These are phyloP conservation scores for Elysia crispata DNA, from an alignment of 2,888 invertebrate genomes.

Conservation along the genomic window DNA sequence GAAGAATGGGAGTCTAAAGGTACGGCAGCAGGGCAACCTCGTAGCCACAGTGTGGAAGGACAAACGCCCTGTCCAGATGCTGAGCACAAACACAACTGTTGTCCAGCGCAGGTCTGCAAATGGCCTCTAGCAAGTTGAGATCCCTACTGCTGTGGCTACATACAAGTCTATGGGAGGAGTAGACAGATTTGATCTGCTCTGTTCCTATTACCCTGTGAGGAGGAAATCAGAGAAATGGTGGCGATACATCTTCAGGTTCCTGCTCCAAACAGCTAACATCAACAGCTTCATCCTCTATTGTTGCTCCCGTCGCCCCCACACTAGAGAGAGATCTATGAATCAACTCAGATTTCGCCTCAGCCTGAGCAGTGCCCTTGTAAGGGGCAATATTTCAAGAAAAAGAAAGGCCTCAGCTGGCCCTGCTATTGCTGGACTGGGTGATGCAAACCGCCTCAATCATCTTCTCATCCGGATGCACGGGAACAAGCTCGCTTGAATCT, in stretches of 20 bases:
- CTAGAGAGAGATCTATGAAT: not conserved
- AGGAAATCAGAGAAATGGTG: slow-evolving; percentile 44
- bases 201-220: slow-evolving; percentile 41
- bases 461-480: too few relatives aligned
- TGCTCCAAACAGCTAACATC: slow-evolving; percentile 38
- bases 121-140: not conserved
- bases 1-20: too few relatives aligned
- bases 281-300: slow-evolving; percentile 12
- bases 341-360: not conserved
- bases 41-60: slow-evolving; percentile 34
- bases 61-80: slow-evolving; percentile 12
- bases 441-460: too few relatives aligned
- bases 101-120: not conserved
- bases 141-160: not conserved
- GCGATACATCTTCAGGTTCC: slow-evolving; percentile 44
- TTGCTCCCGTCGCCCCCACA: not conserved
- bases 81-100: slow-evolving; percentile 9
- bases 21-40: too few relatives aligned
- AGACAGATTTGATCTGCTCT: slow-evolving; percentile 39
- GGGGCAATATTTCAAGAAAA: not conserved
- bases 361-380: not conserved
- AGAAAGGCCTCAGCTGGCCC: too few relatives aligned
- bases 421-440: too few relatives aligned
- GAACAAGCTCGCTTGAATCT: too few relatives aligned
- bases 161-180: slow-evolving; percentile 49